A percentile compares a stretch with the other conserved stretches of the same genome.
Conservation (phyloP, 2,113 vertebrate genomes). For the Heliornis fulica region DNA sequence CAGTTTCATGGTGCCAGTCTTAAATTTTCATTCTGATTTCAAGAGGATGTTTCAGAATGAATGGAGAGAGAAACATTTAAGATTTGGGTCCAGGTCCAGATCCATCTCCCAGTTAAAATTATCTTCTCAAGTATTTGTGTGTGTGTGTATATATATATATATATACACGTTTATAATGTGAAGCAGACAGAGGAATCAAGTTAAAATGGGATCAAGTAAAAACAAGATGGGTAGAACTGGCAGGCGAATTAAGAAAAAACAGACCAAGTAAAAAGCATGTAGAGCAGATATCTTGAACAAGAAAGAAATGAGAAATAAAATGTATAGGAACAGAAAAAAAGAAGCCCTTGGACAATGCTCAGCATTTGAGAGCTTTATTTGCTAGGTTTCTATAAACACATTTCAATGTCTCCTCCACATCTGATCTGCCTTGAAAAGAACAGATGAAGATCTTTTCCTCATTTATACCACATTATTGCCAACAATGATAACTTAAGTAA, state of each 20-base stretch:
- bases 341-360: accelerated
- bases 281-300: neutral
- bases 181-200: neutral
- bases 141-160: neutral
- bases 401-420: neutral
- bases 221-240: neutral
- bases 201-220: neutral
- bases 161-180: neutral
- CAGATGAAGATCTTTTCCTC: neutral
- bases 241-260: neutral
- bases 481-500: neutral
- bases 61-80: neutral
- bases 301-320: neutral
- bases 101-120: neutral
- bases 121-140: neutral
- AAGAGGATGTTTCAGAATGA: neutral
- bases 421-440: neutral
- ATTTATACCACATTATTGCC: neutral
- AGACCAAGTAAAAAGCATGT: neutral
- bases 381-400: neutral
- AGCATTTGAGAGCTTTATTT: neutral
- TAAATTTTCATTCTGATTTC: neutral
- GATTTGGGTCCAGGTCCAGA: neutral
- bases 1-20: neutral
- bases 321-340: neutral